These are phyloP conservation scores for Rhabdomys dilectus DNA, from an alignment of 2,113 vertebrate species.

Conservation along the genomic window DNA sequence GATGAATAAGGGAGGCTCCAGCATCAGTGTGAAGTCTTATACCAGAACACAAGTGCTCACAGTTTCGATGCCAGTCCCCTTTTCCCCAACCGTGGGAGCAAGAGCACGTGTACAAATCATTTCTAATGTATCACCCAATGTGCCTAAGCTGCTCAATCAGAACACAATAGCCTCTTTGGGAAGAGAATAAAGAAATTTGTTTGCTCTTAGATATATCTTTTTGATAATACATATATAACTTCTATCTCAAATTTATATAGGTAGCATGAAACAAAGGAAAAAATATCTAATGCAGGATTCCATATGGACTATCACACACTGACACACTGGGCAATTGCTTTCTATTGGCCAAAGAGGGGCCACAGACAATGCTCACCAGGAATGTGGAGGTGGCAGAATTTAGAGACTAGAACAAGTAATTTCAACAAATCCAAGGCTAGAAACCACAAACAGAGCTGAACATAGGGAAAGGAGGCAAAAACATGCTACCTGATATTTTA, in stretches of 20 bases:
- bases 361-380: not conserved
- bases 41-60: not conserved
- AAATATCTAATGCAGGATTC: not conserved
- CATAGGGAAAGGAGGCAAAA: not conserved
- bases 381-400: not conserved
- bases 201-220: not conserved
- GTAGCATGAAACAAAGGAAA: not conserved
- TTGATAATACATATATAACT: not conserved
- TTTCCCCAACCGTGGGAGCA: not conserved
- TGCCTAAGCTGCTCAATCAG: not conserved
- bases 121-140: not conserved
- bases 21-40: not conserved
- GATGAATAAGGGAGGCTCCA: not conserved
- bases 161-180: not conserved
- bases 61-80: not conserved
- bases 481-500: not conserved
- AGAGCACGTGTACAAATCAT: not conserved
- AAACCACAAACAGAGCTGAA: not conserved
- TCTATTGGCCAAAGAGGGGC: not conserved
- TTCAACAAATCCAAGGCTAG: not conserved
- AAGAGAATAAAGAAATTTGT: not conserved
- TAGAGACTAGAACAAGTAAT: not conserved
- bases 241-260: constrained; percentile 2
- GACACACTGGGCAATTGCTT: not conserved
- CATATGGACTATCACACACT: not conserved